These are phyloP conservation scores for Ridgeia piscesae DNA, from an alignment of 1,140 invertebrate species.

Conservation along the genomic window DNA sequence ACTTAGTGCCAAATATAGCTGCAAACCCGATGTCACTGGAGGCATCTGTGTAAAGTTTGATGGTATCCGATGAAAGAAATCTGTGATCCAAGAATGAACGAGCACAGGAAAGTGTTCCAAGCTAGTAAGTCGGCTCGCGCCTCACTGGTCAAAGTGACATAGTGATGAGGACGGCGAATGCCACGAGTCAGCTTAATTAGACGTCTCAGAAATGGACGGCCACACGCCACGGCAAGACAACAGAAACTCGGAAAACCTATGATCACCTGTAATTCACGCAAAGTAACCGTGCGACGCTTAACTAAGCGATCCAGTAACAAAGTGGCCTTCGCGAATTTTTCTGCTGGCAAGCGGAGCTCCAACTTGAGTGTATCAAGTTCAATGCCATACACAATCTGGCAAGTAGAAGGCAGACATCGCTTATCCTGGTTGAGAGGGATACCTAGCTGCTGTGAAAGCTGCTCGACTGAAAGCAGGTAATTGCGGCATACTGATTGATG, in stretches of 20 bases:
- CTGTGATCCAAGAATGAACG: conserved; percentile 20
- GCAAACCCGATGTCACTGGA: not conserved
- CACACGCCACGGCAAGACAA: not conserved
- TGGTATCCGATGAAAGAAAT: not conserved
- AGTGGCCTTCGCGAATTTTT: conserved; percentile 8
- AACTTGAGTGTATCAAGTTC: not conserved
- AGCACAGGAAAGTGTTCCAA: conserved; percentile 27
- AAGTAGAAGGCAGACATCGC: not conserved
- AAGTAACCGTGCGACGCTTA: not conserved
- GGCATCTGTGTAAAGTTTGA: conserved; percentile 34
- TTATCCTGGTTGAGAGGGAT: conserved; percentile 17
- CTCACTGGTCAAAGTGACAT: conserved; percentile 20
- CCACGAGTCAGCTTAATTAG: conserved; percentile 26
- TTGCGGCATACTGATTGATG: not conserved
- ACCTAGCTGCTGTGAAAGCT: not conserved
- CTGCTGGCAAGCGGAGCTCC: not conserved
- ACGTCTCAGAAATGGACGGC: too few relatives aligned
- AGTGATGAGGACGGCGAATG: conserved; percentile 26
- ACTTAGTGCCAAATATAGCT: conserved; percentile 20
- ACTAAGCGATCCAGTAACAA: not conserved
- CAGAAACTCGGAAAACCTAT: not conserved
- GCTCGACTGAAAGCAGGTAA: not conserved
- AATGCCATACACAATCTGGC: not conserved
- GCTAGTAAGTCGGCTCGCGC: conserved; percentile 24
- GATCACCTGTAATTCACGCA: not conserved